Percentiles rank a stretch among this genome's conserved stretches.
Conservation (phyloP, 2,888 invertebrate genomes). For the Cheiracanthium punctorium region DNA sequence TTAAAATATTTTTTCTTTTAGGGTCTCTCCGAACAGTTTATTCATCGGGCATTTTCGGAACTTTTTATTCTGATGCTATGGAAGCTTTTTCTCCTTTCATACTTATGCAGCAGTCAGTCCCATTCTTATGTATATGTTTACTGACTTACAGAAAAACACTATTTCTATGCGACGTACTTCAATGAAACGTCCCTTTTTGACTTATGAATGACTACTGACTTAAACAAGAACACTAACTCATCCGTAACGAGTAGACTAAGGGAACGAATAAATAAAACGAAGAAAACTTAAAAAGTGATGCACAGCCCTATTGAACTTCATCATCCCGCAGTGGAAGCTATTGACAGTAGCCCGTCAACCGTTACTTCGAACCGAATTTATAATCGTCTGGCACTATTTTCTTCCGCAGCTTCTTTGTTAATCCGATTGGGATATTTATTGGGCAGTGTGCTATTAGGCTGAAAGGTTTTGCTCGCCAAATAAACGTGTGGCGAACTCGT, state of each 20-base stretch:
- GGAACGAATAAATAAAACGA: conserved; percentile 3
- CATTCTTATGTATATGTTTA: too few species aligned
- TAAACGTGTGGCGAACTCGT: conserved; percentile 7
- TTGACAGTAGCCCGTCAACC: conserved; percentile 54
- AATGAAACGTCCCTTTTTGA: neutral
- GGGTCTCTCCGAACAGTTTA: too few species aligned
- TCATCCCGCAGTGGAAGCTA: conserved; percentile 21
- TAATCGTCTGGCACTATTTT: conserved; percentile 54
- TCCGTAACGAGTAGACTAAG: neutral
- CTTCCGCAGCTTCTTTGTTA: conserved; percentile 52
- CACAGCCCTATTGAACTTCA: conserved; percentile 46
- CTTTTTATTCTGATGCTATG: too few species aligned
- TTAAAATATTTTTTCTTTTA: too few species aligned
- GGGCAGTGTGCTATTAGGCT: conserved; percentile 60
- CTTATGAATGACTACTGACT: neutral
- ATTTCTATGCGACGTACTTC: too few species aligned
- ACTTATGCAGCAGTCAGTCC: too few species aligned
- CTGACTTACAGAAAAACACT: too few species aligned
- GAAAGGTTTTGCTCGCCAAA: conserved; percentile 27
- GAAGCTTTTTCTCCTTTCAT: too few species aligned
- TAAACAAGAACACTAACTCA: conserved; percentile 2
- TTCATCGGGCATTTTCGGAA: too few species aligned
- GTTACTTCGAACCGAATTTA: conserved; percentile 42
- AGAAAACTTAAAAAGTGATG: neutral
- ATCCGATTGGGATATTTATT: conserved; percentile 62